A percentile compares a stretch with the other conserved stretches of the same genome.
Conservation (phyloP, 1,140 invertebrate genomes). For the Harpegnathos saltator region DNA sequence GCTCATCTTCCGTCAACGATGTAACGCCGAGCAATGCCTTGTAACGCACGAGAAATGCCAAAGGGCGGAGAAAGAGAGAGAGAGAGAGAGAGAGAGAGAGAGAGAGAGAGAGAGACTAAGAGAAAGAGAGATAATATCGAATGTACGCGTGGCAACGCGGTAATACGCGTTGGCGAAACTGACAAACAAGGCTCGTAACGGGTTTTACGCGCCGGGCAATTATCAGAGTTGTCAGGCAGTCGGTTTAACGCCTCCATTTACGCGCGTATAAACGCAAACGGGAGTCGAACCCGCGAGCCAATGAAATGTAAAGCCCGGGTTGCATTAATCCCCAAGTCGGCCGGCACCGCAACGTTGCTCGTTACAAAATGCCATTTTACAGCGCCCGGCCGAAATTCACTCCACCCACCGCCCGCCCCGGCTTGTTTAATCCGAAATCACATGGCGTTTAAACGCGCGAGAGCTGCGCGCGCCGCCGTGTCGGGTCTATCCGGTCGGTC, state of each 20-base stretch:
- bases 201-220: constrained; percentile 83
- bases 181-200: constrained; percentile 79
- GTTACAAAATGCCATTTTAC: constrained; percentile 82
- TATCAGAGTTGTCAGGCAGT: constrained; percentile 85
- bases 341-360: constrained; percentile 56
- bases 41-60: background rate
- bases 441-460: constrained; percentile 65
- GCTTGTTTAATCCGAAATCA: constrained; percentile 62
- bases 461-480: too few species aligned
- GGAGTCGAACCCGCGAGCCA: constrained; percentile 70
- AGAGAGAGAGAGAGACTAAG: background rate
- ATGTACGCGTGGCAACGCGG: constrained; percentile 1
- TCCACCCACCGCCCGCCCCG: constrained; percentile 27
- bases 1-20: too few species aligned
- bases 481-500: constrained; percentile 31
- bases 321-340: constrained; percentile 71
- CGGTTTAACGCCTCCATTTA: constrained; percentile 83
- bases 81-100: background rate
- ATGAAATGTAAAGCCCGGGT: constrained; percentile 75
- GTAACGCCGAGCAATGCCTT: too few species aligned
- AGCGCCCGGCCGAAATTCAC: constrained; percentile 65
- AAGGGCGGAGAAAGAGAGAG: background rate
- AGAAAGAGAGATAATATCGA: background rate
- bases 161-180: constrained; percentile 74
- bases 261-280: constrained; percentile 80